These are phyloP conservation scores for Acropternis orthonyx DNA, from an alignment of 2,797 vertebrate genomes.

Conservation along the genomic window DNA sequence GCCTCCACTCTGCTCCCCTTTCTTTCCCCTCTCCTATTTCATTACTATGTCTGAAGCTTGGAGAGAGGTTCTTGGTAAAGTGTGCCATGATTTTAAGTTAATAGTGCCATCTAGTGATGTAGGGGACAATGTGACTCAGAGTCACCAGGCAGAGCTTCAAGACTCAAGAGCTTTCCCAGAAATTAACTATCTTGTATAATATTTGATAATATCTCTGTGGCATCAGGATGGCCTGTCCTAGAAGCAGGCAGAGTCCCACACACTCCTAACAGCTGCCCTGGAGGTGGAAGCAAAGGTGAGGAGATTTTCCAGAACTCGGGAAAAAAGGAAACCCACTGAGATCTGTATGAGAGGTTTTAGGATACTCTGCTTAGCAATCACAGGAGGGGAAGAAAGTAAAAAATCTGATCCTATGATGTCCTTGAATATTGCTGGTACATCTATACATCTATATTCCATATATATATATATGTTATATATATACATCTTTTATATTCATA, in stretches of 20 bases:
- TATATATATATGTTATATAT: no score
- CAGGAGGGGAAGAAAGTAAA: neutral
- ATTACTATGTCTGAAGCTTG: neutral
- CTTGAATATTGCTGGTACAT: neutral
- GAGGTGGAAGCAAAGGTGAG: neutral
- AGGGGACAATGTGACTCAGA: neutral
- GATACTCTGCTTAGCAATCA: neutral
- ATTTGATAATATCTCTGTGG: neutral
- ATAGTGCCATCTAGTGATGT: constrained; percentile 54
- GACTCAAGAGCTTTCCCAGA: neutral
- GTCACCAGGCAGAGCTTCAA: neutral
- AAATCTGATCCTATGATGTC: neutral
- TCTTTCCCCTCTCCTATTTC: neutral
- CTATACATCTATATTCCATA: neutral
- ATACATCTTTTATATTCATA: no score
- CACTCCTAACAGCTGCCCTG: neutral
- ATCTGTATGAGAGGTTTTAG: neutral
- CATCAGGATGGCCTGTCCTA: neutral
- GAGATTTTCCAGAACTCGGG: neutral
- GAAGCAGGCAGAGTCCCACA: neutral
- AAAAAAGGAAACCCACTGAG: neutral
- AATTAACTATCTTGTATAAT: neutral
- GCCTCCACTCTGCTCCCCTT: neutral
- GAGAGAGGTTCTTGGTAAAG: neutral
- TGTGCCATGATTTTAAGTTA: neutral